Percentiles rank a stretch among this genome's conserved stretches.
Evolutionary conservation across 1,140 invertebrate genomes (phyloP).

Genomic region (Aphaenogaster floridana): DNA sequence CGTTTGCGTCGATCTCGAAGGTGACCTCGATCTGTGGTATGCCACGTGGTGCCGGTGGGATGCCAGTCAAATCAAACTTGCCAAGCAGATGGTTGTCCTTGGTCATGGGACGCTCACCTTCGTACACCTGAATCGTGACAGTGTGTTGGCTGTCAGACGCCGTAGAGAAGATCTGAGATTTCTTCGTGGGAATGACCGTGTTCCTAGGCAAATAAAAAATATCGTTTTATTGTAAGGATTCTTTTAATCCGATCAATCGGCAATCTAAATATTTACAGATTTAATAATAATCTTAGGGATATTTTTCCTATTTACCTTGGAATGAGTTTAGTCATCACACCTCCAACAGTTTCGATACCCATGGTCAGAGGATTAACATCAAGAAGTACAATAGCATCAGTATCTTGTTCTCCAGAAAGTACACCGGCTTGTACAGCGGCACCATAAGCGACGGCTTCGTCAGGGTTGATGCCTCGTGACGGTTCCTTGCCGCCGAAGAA

Average conservation of each 20-base stretch:
- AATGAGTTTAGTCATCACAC: constrained; percentile 99
- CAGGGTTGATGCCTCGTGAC: constrained; percentile 98
- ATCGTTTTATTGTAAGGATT: background rate
- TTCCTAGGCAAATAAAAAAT: constrained; percentile 89
- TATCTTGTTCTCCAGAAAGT: constrained; percentile 96
- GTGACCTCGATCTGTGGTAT: constrained; percentile 99
- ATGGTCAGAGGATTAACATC: constrained; percentile 99
- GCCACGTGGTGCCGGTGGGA: constrained; percentile 98
- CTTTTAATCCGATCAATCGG: background rate
- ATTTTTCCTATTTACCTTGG: constrained; percentile 86
- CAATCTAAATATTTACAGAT: constrained; percentile 14
- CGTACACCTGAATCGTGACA: constrained; percentile 99
- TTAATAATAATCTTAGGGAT: background rate
- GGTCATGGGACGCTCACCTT: constrained; percentile 99
- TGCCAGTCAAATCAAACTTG: constrained; percentile 99
- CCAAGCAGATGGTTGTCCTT: constrained; percentile 99
- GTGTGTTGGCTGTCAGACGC: constrained; percentile 99
- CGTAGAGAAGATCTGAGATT: constrained; percentile 99
- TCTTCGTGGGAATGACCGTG: constrained; percentile 99
- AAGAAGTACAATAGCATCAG: constrained; percentile 98
- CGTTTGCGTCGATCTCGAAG: constrained; percentile 99
- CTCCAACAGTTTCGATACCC: constrained; percentile 99
- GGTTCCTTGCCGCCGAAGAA: constrained; percentile 99
- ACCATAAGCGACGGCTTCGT: constrained; percentile 99
- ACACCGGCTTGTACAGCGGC: constrained; percentile 99